Conservation (phyloP, 2,888 invertebrate genomes). For the Netelia fuscicornis region DNA sequence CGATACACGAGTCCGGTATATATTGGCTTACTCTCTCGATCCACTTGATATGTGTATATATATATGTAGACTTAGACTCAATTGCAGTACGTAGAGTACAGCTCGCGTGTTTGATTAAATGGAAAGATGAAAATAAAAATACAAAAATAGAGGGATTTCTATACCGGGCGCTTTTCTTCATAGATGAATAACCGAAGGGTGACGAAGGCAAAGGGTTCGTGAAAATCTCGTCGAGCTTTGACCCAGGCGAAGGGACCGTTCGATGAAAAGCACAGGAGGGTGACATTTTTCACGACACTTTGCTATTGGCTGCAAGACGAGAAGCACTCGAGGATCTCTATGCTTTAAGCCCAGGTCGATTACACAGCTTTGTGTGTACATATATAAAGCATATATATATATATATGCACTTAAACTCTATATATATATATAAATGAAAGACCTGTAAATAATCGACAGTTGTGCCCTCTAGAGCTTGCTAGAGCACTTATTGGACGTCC, state of each 20-base stretch:
- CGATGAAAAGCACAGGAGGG: constrained; percentile 5
- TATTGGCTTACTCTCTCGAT: constrained; percentile 3
- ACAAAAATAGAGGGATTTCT: neutral
- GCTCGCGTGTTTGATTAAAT: neutral
- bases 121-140: neutral
- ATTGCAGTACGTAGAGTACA: constrained; percentile 7
- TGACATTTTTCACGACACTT: constrained; percentile 20
- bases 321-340: constrained; percentile 18
- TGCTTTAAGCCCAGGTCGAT: neutral
- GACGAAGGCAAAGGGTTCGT: neutral
- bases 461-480: neutral
- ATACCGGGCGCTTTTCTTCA: neutral
- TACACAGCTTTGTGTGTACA: too few relatives aligned
- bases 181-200: neutral
- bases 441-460: neutral
- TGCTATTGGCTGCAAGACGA: neutral
- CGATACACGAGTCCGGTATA: neutral
- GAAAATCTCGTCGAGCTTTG: constrained; percentile 29
- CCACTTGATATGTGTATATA: constrained; percentile 23
- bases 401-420: neutral
- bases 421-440: neutral
- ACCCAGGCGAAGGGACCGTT: neutral
- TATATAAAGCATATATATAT: neutral
- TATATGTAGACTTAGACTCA: constrained; percentile 4
- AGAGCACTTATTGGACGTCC: neutral